A percentile compares a stretch with the other conserved stretches of the same genome.
Evolutionary conservation across 2,888 invertebrate species (phyloP).

Genomic region (Drosophila affinis): DNA sequence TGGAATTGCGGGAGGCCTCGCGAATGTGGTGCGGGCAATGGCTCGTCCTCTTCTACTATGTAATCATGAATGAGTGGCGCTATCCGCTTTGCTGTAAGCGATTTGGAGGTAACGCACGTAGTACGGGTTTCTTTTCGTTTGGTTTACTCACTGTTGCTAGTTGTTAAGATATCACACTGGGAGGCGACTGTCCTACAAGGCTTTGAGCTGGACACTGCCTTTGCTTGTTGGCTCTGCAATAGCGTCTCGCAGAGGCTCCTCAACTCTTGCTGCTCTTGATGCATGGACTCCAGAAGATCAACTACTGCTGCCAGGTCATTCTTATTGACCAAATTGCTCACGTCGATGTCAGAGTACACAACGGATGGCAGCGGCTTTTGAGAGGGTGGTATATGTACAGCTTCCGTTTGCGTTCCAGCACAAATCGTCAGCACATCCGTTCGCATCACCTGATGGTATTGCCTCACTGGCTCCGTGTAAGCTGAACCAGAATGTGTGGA

Average conservation of each 20-base stretch:
- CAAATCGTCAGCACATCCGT: conserved; percentile 76
- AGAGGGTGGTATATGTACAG: conserved; percentile 4
- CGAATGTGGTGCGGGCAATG: conserved; percentile 12
- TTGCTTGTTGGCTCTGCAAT: conserved; percentile 14
- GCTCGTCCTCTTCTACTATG: conserved; percentile 62
- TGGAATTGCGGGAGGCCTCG: conserved; percentile 48
- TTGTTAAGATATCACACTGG: conserved; percentile 57
- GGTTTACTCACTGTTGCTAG: conserved; percentile 34
- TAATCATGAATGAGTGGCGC: conserved; percentile 60
- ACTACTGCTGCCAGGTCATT: conserved; percentile 69
- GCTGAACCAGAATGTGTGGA: neutral
- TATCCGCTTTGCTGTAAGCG: conserved; percentile 40
- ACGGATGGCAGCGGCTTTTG: conserved; percentile 16
- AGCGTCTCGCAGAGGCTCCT: conserved; percentile 60
- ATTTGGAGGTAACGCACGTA: neutral
- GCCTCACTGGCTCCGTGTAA: conserved; percentile 22
- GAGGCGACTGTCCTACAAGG: conserved; percentile 34
- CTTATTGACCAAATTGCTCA: conserved; percentile 63
- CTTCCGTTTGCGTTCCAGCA: conserved; percentile 81
- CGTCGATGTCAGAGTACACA: conserved; percentile 44
- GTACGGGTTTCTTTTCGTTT: neutral
- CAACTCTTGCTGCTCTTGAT: conserved; percentile 74
- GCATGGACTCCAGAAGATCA: conserved; percentile 61
- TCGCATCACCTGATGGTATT: conserved; percentile 10
- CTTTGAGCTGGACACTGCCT: neutral